Base-by-base conservation (phyloP, 2,113 vertebrate genomes). In the Chloropsis hardwickii region DNA sequence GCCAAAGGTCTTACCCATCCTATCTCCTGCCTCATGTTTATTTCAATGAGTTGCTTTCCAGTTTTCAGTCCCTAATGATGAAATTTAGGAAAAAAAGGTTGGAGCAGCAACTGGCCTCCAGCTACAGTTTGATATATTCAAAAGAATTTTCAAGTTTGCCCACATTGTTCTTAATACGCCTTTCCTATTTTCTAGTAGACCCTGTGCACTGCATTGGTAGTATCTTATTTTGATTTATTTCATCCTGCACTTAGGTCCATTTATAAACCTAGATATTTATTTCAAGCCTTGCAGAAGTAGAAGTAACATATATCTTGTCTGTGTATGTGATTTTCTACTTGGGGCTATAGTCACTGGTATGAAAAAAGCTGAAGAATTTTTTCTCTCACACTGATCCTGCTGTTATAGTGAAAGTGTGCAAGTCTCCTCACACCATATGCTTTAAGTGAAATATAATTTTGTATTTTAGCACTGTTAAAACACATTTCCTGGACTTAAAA, bases 401-500 rank as follows among this genome's bases (percentile, higher is more conserved):
- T 51, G 11, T 60, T 14, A 25, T 4, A 37, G 47, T 54, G 58
- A 42, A 71, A 31, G 44, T 72, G 35, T 40, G 24, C 33, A 42
- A 57, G 17, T 45, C 18, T 93, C 23, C 62, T 64, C 47, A 58
- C 18, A 16, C 25, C 19, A 7, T 39, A 12, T 54, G 22, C 33
- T 89, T 89, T 66, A 80, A 83, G 69, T 71, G 5, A 61, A 72
- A 39, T 42, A 40, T 3, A n/a, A 40, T 72, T 82, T 56, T 65
- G 24, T 79, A 23, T 79, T 95, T 40, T 60, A 80, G 44, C 37
- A 64, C 91, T 92, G 70, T 92, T 93, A 89, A 67, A 96, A 88
- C 42, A 51, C n/a, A 67, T 78, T 74, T 66, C 47, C 61, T 81
- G 51, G 37, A 91, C 80, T 90, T 47, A 64, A 62, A 92, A 94